Percentiles rank a stretch among this genome's conserved stretches.
Evolutionary conservation across 2,888 invertebrate species (phyloP).

Genomic region (Nomada ferruginata): DNA sequence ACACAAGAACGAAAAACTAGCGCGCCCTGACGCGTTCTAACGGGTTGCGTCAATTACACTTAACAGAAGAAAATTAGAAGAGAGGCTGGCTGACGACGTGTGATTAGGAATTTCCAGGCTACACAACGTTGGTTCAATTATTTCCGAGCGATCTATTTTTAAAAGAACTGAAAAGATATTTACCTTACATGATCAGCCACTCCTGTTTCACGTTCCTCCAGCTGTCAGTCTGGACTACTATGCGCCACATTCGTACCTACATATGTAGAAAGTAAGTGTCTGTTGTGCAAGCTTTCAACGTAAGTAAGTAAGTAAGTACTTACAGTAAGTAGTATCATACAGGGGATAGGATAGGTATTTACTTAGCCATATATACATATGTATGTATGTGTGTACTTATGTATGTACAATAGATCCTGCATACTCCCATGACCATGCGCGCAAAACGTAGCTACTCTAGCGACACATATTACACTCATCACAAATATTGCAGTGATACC

Average conservation of each 20-base stretch:
- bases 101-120: not conserved
- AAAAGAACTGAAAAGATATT: conserved; percentile 45
- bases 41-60: conserved; percentile 54
- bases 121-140: not conserved
- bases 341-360: not conserved
- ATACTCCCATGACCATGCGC: conserved; percentile 42
- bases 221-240: conserved; percentile 66
- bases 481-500: conserved; percentile 19
- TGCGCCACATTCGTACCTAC: conserved; percentile 61
- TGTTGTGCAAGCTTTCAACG: conserved; percentile 41
- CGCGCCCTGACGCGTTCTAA: conserved; percentile 29
- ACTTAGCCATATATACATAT: too few relatives aligned
- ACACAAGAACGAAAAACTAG: conserved; percentile 5
- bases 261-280: conserved; percentile 36
- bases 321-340: too few relatives aligned
- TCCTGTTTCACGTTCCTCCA: conserved; percentile 71
- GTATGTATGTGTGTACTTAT: not conserved
- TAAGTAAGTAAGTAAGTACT: too few relatives aligned
- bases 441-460: conserved; percentile 26
- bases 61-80: conserved; percentile 52
- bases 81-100: not conserved
- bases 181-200: conserved; percentile 77
- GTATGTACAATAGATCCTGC: conserved; percentile 27
- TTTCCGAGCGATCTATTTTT: not conserved
- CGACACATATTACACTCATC: conserved; percentile 3